Percentiles rank a stretch among this genome's conserved stretches.
These are phyloP conservation scores for Megaustenia siamemsis DNA, from an alignment of 2,888 invertebrate genomes.

Conservation along the genomic window DNA sequence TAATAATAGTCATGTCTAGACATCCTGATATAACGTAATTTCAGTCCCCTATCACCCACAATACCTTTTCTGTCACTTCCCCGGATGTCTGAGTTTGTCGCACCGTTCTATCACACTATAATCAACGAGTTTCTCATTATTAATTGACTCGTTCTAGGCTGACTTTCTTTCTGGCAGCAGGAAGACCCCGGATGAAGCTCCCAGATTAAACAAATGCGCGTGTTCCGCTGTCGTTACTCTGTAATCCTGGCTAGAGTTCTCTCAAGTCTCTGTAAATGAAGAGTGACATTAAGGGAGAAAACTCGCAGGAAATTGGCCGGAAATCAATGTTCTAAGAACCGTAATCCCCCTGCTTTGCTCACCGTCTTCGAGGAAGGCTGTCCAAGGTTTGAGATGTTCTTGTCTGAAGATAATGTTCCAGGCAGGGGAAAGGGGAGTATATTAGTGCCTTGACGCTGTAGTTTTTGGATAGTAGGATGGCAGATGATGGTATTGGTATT, in stretches of 20 bases:
- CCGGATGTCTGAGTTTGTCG: conserved; percentile 43
- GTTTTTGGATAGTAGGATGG: background rate
- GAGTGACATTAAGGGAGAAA: conserved; percentile 55
- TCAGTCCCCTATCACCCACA: background rate
- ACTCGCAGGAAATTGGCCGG: conserved; percentile 53
- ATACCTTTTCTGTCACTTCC: conserved; percentile 36
- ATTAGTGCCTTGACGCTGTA: conserved; percentile 3
- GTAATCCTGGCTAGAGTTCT: conserved; percentile 42
- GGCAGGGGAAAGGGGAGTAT: no score
- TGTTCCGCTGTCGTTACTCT: conserved; percentile 48
- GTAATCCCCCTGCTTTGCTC: conserved; percentile 54
- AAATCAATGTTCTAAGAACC: conserved; percentile 54
- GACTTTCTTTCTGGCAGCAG: conserved; percentile 48
- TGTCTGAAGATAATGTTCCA: conserved; percentile 5
- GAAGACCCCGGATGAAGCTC: conserved; percentile 47
- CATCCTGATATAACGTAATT: background rate
- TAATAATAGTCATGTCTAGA: conserved; percentile 10
- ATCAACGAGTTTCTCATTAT: conserved; percentile 53
- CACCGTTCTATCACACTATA: conserved; percentile 25
- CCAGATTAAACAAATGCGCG: conserved; percentile 53
- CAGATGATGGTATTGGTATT: background rate
- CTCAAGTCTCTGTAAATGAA: conserved; percentile 50
- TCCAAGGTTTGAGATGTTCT: conserved; percentile 24
- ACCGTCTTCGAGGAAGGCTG: conserved; percentile 43
- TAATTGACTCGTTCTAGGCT: conserved; percentile 46